These are phyloP conservation scores for Cydia fagiglandana DNA, from an alignment of 1,140 invertebrate species.

Conservation along the genomic window DNA sequence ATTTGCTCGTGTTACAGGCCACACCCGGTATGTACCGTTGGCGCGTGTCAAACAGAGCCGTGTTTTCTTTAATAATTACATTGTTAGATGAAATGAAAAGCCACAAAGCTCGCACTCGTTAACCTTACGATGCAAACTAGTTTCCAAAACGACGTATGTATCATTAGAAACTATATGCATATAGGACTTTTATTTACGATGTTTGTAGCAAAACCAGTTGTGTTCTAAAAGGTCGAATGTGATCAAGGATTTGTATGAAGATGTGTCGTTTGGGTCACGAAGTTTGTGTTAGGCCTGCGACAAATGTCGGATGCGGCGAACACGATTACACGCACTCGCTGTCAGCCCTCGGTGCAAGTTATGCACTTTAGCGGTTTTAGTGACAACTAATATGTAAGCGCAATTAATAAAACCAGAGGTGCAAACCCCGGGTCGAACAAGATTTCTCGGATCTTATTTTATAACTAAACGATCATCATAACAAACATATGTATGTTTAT, in stretches of 20 bases:
- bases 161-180: neutral
- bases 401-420: too few relatives aligned
- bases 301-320: neutral
- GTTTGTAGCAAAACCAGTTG: neutral
- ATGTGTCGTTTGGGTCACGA: neutral
- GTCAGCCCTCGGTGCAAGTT: neutral
- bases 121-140: neutral
- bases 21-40: neutral
- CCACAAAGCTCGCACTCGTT: constrained; percentile 2
- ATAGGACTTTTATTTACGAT: neutral
- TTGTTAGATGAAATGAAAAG: constrained; percentile 3
- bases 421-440: too few relatives aligned
- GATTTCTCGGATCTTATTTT: too few relatives aligned
- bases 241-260: neutral
- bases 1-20: too few relatives aligned
- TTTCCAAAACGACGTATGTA: neutral
- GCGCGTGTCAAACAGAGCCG: neutral
- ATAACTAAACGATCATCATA: too few relatives aligned
- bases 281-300: neutral
- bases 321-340: constrained; percentile 2
- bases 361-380: neutral
- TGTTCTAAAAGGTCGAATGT: neutral
- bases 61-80: constrained; percentile 4
- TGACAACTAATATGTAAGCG: too few relatives aligned
- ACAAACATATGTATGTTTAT: too few relatives aligned